Percentiles rank a stretch among this genome's conserved stretches.
phyloP scores from a whole-genome alignment of 2,888 invertebrate genomes.

The Linnaemya tessellans region DNA sequence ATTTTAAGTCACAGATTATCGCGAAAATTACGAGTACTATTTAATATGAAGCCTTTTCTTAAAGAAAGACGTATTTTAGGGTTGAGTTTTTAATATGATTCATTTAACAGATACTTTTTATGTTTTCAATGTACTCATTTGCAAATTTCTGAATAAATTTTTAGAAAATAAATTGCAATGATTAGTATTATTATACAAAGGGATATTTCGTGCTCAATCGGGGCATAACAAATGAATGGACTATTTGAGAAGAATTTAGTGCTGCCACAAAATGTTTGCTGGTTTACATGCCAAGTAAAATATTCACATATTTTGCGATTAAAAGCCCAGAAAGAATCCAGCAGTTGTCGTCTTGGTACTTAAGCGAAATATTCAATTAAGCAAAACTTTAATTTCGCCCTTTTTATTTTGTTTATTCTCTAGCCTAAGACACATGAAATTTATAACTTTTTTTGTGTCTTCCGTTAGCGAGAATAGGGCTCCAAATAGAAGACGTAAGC shows the following conservation, averaged over 20 bases:
- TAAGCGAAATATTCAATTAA: constrained; percentile 75
- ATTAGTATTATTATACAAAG: too few relatives aligned
- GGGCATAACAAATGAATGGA: not conserved
- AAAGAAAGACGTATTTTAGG: too few relatives aligned
- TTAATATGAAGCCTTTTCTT: too few relatives aligned
- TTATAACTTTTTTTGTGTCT: constrained; percentile 13
- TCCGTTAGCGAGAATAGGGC: not conserved
- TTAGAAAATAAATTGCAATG: too few relatives aligned
- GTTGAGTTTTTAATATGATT: too few relatives aligned
- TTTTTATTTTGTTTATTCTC: not conserved
- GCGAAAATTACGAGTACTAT: too few relatives aligned
- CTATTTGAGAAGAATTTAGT: not conserved
- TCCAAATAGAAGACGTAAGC: not conserved
- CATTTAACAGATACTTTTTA: too few relatives aligned
- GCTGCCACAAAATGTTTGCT: not conserved
- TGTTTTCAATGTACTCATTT: too few relatives aligned
- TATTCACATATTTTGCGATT: constrained; percentile 35
- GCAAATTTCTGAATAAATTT: too few relatives aligned
- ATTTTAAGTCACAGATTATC: too few relatives aligned
- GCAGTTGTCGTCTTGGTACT: constrained; percentile 59
- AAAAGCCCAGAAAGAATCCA: not conserved
- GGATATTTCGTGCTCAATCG: too few relatives aligned
- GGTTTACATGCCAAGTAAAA: not conserved
- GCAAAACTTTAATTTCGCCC: constrained; percentile 69
- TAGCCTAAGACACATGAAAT: constrained; percentile 41